phyloP scores from a whole-genome alignment of 2,797 vertebrate species.

The Chiloscyllium punctatum region DNA sequence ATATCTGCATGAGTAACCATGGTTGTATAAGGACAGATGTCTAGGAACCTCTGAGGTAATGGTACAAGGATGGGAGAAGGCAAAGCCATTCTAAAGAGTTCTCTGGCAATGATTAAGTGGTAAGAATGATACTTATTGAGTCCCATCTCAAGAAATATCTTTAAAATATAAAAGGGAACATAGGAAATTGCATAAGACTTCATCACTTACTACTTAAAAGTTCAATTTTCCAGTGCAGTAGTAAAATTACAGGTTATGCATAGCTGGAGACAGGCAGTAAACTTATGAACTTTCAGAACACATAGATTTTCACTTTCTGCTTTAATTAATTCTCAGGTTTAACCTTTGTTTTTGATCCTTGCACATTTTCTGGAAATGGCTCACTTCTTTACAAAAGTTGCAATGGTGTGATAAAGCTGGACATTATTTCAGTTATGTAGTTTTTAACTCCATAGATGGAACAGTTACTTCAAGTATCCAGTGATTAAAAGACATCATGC shows the following conservation, averaged over 20 bases:
- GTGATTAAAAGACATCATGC: no score
- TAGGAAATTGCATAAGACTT: background rate
- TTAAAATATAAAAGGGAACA: background rate
- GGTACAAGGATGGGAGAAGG: background rate
- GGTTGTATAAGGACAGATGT: background rate
- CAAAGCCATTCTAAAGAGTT: background rate
- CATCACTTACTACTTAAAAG: background rate
- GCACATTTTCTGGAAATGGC: no score
- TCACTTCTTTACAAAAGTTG: no score
- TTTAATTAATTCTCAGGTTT: background rate
- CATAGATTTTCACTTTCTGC: background rate
- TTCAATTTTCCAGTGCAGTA: background rate
- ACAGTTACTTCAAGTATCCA: no score
- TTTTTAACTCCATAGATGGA: no score
- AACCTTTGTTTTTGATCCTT: no score
- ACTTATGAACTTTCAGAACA: background rate
- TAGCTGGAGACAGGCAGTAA: background rate
- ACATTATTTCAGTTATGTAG: no score
- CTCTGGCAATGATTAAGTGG: background rate
- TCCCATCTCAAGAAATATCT: background rate
- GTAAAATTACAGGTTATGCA: background rate
- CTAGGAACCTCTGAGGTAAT: background rate
- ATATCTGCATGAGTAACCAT: background rate
- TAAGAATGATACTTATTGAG: background rate
- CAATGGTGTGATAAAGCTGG: no score